Conservation (phyloP, 2,113 vertebrate genomes). For the Nannospalax galili region DNA sequence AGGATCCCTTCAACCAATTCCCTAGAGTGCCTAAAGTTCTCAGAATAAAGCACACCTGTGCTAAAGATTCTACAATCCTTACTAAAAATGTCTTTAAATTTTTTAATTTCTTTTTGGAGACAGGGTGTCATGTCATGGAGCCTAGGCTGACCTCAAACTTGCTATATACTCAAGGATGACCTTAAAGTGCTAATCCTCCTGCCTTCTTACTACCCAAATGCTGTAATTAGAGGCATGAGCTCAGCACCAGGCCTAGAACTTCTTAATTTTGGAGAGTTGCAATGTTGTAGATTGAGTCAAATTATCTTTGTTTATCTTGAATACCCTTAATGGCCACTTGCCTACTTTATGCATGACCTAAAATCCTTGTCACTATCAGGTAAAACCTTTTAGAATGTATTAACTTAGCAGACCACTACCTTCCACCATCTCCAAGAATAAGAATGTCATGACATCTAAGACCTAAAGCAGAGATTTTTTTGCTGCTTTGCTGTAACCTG, state of each 20-base stretch:
- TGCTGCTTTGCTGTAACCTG: neutral
- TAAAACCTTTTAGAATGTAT: neutral
- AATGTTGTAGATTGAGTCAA: neutral
- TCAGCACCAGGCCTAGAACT: neutral
- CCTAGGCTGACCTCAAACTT: neutral
- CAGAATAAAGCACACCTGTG: neutral
- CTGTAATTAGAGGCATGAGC: neutral
- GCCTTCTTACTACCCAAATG: no score
- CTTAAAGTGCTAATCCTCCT: no score
- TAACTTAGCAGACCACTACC: neutral
- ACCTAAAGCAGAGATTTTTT: neutral
- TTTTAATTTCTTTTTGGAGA: neutral
- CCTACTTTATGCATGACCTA: neutral
- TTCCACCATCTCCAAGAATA: neutral
- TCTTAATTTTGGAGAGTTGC: neutral
- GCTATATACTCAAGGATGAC: neutral
- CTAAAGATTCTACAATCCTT: neutral
- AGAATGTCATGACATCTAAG: neutral
- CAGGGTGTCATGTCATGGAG: no score
- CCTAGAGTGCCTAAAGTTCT: neutral
- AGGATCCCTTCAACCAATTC: neutral
- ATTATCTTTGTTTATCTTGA: neutral
- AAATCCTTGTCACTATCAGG: neutral
- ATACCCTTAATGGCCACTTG: neutral
- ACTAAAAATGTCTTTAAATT: neutral